phyloP scores from a whole-genome alignment of 2,888 invertebrate genomes.

The Polydrusus pterygomalis region DNA sequence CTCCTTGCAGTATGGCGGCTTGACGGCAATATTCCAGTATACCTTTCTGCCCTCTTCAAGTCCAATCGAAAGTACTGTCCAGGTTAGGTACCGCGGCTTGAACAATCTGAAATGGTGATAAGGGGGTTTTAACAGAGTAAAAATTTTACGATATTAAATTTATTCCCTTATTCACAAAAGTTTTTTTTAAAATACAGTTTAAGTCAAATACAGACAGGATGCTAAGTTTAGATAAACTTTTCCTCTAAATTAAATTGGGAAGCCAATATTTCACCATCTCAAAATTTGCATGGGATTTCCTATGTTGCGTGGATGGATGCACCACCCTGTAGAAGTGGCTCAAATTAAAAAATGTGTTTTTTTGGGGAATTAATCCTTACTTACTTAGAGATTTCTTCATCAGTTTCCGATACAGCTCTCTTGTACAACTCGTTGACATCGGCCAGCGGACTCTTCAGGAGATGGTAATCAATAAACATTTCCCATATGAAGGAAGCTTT shows the following conservation, averaged over 20 bases:
- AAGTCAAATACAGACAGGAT: no score
- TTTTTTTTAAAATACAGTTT: no score
- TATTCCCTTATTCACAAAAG: no score
- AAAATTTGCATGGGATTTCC: no score
- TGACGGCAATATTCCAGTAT: conserved; percentile 35
- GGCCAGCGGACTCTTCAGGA: background rate
- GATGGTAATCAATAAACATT: conserved; percentile 28
- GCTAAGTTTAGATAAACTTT: no score
- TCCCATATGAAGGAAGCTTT: conserved; percentile 43
- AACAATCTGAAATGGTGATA: conserved; percentile 28
- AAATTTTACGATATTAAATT: no score
- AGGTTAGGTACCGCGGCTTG: conserved; percentile 38
- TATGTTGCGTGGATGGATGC: no score
- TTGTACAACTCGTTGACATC: conserved; percentile 34
- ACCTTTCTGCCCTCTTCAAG: conserved; percentile 29
- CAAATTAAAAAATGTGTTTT: no score
- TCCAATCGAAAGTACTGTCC: conserved; percentile 25
- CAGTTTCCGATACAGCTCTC: conserved; percentile 28
- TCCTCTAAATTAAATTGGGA: no score
- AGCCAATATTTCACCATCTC: no score
- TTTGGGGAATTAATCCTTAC: background rate
- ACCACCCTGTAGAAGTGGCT: no score
- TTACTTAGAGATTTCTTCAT: conserved; percentile 39
- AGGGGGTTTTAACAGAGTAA: background rate
- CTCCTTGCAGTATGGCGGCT: conserved; percentile 45